phyloP scores from a whole-genome alignment of 2,888 invertebrate genomes.

The Idaea dimidiata region DNA sequence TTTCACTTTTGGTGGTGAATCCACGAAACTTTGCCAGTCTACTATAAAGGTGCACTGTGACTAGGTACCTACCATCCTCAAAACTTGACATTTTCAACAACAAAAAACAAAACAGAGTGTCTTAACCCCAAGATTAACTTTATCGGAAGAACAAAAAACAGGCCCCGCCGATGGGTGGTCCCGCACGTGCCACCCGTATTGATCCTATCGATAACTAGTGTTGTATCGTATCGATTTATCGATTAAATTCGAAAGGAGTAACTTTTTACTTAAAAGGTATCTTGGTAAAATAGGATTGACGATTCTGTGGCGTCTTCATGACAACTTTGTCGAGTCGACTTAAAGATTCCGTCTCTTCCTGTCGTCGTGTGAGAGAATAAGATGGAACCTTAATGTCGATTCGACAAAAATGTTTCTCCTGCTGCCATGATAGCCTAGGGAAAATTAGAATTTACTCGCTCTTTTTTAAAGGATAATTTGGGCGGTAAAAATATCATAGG shows the following conservation, averaged over 20 bases:
- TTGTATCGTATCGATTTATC: slow-evolving; percentile 40
- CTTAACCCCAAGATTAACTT: slow-evolving; percentile 16
- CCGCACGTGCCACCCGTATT: slow-evolving; percentile 74
- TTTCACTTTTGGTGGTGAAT: too few relatives aligned
- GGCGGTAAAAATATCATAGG: too few relatives aligned
- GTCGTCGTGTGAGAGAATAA: too few relatives aligned
- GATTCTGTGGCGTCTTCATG: too few relatives aligned
- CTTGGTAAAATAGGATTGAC: background rate
- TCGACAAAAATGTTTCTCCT: too few relatives aligned
- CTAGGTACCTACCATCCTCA: background rate
- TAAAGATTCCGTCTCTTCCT: too few relatives aligned
- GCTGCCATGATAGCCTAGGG: too few relatives aligned
- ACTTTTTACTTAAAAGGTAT: background rate
- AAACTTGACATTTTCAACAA: slow-evolving; percentile 2
- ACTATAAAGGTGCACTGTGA: background rate
- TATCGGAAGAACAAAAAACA: slow-evolving; percentile 20
- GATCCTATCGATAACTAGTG: slow-evolving; percentile 62
- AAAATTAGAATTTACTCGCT: too few relatives aligned
- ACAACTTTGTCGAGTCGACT: too few relatives aligned
- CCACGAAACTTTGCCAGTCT: too few relatives aligned
- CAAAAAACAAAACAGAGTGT: slow-evolving; percentile 12
- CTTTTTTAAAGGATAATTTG: too few relatives aligned
- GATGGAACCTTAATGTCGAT: too few relatives aligned
- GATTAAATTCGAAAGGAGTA: background rate
- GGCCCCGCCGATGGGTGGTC: slow-evolving; percentile 57